A percentile compares a stretch with the other conserved stretches of the same genome.
Conservation (phyloP, 2,888 invertebrate genomes). For the Chrysolina oricalcia region DNA sequence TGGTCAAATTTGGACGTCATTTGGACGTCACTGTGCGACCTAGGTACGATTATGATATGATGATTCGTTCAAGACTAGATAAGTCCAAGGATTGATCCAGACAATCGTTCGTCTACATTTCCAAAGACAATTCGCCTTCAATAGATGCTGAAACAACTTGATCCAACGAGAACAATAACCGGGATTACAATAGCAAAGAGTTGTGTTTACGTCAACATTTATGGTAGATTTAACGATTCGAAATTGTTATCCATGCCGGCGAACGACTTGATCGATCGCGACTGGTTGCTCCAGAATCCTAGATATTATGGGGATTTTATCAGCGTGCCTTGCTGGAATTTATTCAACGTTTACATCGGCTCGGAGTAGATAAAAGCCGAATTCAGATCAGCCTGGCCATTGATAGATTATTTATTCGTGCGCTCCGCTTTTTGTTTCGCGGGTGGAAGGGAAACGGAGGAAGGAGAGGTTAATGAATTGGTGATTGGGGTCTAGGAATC, state of each 20-base stretch:
- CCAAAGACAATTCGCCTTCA: neutral
- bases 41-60: no score
- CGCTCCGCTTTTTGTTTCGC: neutral
- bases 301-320: slow-evolving; percentile 26
- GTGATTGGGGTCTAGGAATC: neutral
- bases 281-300: slow-evolving; percentile 30
- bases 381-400: neutral
- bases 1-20: no score
- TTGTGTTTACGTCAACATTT: slow-evolving; percentile 23
- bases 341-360: slow-evolving; percentile 20
- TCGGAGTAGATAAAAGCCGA: slow-evolving; percentile 1
- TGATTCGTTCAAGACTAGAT: no score
- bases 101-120: neutral
- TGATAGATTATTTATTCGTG: slow-evolving; percentile 18
- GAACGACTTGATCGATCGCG: slow-evolving; percentile 23
- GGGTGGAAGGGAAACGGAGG: neutral
- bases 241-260: slow-evolving; percentile 20
- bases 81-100: no score
- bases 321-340: slow-evolving; percentile 21
- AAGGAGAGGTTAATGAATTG: slow-evolving; percentile 1
- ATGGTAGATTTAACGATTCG: slow-evolving; percentile 19
- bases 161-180: neutral
- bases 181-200: slow-evolving; percentile 7
- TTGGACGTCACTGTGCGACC: no score
- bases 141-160: neutral